A percentile compares a stretch with the other conserved stretches of the same genome.
phyloP scores from a whole-genome alignment of 2,888 invertebrate species.

The Prosopocoilus inquinatus region DNA sequence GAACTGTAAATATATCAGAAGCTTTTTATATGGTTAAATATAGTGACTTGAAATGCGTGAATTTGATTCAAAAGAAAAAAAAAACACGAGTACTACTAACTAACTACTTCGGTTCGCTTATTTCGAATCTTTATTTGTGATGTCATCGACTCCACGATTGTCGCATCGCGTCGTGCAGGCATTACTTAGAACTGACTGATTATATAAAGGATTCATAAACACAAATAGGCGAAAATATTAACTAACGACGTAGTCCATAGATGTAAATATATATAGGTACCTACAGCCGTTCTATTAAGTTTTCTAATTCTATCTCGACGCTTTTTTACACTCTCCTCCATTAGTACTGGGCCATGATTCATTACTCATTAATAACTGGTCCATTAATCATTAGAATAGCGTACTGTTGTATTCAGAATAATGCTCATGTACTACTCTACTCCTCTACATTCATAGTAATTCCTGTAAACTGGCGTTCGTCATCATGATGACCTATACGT shows the following conservation, averaged over 20 bases:
- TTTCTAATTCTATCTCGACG: slow-evolving; percentile 23
- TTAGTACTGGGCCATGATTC: slow-evolving; percentile 37
- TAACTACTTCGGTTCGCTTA: slow-evolving; percentile 32
- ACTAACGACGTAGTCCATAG: slow-evolving; percentile 35
- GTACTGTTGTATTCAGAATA: slow-evolving; percentile 23
- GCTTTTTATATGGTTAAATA: slow-evolving; percentile 49
- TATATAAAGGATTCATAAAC: slow-evolving; percentile 20
- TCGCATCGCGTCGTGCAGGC: slow-evolving; percentile 15
- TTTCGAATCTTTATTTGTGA: slow-evolving; percentile 29
- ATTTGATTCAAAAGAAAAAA: slow-evolving; percentile 25
- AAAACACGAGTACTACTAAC: no score
- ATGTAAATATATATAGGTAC: slow-evolving; percentile 39
- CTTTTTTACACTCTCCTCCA: slow-evolving; percentile 39
- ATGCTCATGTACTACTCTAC: slow-evolving; percentile 23
- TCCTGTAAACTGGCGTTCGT: slow-evolving; percentile 23
- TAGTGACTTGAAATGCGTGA: slow-evolving; percentile 31
- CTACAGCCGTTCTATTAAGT: slow-evolving; percentile 26
- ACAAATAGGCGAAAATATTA: slow-evolving; percentile 17
- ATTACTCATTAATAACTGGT: slow-evolving; percentile 28
- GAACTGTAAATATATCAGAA: slow-evolving; percentile 49
- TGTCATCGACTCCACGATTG: slow-evolving; percentile 22
- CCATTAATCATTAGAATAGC: slow-evolving; percentile 53
- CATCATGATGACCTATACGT: no score
- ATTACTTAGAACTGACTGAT: slow-evolving; percentile 27
- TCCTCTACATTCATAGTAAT: slow-evolving; percentile 23